These are phyloP conservation scores for Hypena proboscidalis DNA, from an alignment of 2,888 invertebrate species.

Conservation along the genomic window DNA sequence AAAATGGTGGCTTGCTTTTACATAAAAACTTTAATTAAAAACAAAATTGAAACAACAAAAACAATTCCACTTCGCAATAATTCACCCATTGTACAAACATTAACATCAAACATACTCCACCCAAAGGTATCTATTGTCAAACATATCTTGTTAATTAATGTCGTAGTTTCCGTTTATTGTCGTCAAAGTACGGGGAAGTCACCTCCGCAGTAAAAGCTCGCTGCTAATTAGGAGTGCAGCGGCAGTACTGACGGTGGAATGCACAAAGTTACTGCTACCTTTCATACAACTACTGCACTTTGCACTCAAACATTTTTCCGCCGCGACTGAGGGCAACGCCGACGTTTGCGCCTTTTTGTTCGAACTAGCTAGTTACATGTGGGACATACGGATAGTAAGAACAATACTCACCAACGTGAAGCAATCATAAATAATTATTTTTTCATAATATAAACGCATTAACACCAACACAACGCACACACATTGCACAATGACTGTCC, in stretches of 20 bases:
- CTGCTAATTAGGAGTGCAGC: constrained; percentile 64
- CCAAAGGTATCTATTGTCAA: not conserved
- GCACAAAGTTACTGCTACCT: constrained; percentile 57
- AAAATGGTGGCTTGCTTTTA: too few species aligned
- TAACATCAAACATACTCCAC: not conserved
- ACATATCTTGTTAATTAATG: constrained; percentile 15
- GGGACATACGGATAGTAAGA: constrained; percentile 29
- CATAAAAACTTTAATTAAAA: too few species aligned
- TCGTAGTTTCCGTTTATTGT: constrained; percentile 20
- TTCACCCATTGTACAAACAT: too few species aligned
- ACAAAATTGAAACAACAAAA: too few species aligned
- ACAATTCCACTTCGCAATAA: too few species aligned
- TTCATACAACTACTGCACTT: constrained; percentile 53
- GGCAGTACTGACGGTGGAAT: constrained; percentile 38
- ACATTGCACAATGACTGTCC: too few species aligned
- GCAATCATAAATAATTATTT: too few species aligned
- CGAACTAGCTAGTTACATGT: constrained; percentile 44
- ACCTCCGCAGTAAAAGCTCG: constrained; percentile 37
- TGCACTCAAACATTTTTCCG: constrained; percentile 58
- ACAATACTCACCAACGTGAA: too few species aligned
- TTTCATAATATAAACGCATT: too few species aligned
- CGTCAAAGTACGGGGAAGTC: constrained; percentile 26
- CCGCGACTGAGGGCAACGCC: constrained; percentile 46
- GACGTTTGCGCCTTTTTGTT: constrained; percentile 49
- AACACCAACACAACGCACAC: too few species aligned